These are phyloP conservation scores for Alentia gelatinosa DNA, from an alignment of 2,888 invertebrate species.

Conservation along the genomic window DNA sequence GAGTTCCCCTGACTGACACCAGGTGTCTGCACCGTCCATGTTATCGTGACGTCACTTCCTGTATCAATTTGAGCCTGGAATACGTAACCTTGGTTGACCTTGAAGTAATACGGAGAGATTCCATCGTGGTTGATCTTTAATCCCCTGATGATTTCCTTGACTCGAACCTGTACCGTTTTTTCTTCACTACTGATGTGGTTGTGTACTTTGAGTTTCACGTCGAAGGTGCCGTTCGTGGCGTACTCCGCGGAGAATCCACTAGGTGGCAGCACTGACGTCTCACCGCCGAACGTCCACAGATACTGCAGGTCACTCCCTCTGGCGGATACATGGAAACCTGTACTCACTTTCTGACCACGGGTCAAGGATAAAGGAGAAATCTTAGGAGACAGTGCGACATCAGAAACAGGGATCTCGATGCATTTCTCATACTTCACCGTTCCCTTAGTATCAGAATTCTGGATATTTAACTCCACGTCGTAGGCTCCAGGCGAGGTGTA, in stretches of 20 bases:
- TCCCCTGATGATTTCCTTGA: background rate
- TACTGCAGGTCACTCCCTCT: background rate
- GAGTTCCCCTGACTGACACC: background rate
- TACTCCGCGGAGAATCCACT: background rate
- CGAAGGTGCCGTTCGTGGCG: background rate
- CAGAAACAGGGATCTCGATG: background rate
- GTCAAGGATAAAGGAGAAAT: background rate
- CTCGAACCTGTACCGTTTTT: background rate
- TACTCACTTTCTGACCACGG: background rate
- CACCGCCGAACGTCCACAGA: background rate
- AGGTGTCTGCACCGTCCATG: background rate
- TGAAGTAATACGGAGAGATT: background rate
- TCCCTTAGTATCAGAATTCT: background rate
- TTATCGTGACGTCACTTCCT: background rate
- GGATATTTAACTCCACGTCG: background rate
- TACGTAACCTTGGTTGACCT: background rate
- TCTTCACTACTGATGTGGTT: conserved; percentile 27
- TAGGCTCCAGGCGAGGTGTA: background rate
- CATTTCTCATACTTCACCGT: background rate
- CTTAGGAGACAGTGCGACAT: background rate
- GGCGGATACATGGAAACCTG: background rate
- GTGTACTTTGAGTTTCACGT: background rate
- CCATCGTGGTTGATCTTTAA: background rate
- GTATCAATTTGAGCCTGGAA: background rate
- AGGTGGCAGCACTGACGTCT: background rate